Base-by-base conservation (phyloP, 2,888 invertebrate genomes). In the Candidula unifasciata region DNA sequence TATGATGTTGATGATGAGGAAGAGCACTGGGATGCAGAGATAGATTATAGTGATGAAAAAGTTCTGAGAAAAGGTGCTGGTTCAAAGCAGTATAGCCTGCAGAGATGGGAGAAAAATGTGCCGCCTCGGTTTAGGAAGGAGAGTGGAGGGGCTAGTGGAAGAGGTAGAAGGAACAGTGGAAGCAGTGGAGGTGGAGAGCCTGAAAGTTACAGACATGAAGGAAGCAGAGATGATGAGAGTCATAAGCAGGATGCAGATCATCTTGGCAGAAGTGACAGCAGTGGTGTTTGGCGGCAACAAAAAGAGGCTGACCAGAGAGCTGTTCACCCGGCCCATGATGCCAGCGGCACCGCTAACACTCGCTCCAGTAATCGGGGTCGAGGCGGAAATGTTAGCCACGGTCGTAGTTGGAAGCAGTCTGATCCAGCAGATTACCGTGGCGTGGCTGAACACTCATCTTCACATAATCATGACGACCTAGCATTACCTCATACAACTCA, bases 321-420 rank as follows among this genome's bases (percentile, higher is more conserved):
- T 33, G 77, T 81, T 52, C 44, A 85, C 33, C 85, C 85, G 33
- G 80, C 85, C 18, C 77, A 85, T 78, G 85, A 85, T 81, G 73
- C 76, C 6, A 80, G 74, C n/a, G 1, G 80, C n/a, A 3, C 21
- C 52, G 33, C 68, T 35, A n/a, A 6, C 21, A 16, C 52, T 0
- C 54, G 68, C 27, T n/a, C 8, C 27, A 83, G 79, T 44, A 54
- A 13, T 44, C 27, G 64, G 21, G 81, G 80, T 13, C 27, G 76
- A 69, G 84, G 80, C 24, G 33, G 81, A 33, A 71, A 60, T 68
- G 35, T 27, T 1, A 33, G 68, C 10, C 71, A 71, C 21, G 73
- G 52, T 27, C 64, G 57, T 27, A 57, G 37, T n/a, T 74, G 64
- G 73, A 74, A 66, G 27, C 33, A 33, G 16, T 33, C 54, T 21